A percentile compares a stretch with the other conserved stretches of the same genome.
Evolutionary conservation across 2,888 invertebrate genomes (phyloP).

Genomic region (Lacanobia wlatinum): DNA sequence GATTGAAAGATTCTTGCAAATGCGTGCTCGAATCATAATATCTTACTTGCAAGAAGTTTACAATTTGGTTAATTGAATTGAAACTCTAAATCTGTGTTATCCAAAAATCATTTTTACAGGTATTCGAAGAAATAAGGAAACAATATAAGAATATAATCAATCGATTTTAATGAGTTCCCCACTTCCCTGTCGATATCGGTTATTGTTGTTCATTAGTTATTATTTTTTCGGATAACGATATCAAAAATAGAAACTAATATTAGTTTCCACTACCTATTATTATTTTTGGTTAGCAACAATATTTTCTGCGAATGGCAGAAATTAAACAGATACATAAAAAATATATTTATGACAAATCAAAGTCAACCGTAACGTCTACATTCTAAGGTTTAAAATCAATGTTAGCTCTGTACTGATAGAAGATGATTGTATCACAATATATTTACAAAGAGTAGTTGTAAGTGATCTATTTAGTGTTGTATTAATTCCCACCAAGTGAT

Average conservation of each 20-base stretch:
- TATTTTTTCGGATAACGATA: not conserved
- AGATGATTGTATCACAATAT: constrained; percentile 41
- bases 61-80: not conserved
- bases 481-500: constrained; percentile 64
- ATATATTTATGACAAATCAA: constrained; percentile 1
- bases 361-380: not conserved
- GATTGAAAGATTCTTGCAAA: not conserved
- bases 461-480: constrained; percentile 47
- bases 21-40: not conserved
- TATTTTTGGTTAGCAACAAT: constrained; percentile 10
- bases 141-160: no score
- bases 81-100: not conserved
- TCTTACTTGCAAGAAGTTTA: not conserved
- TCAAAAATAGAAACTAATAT: not conserved
- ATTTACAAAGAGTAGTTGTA: constrained; percentile 68
- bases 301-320: not conserved
- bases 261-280: not conserved
- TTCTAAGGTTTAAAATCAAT: constrained; percentile 22
- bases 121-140: constrained; percentile 9
- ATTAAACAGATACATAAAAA: not conserved
- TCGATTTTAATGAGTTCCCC: not conserved
- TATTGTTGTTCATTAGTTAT: not conserved
- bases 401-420: constrained; percentile 4
- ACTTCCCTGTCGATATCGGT: not conserved
- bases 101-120: not conserved